phyloP scores from a whole-genome alignment of 2,888 invertebrate genomes.

The Ernsta delagoae region DNA sequence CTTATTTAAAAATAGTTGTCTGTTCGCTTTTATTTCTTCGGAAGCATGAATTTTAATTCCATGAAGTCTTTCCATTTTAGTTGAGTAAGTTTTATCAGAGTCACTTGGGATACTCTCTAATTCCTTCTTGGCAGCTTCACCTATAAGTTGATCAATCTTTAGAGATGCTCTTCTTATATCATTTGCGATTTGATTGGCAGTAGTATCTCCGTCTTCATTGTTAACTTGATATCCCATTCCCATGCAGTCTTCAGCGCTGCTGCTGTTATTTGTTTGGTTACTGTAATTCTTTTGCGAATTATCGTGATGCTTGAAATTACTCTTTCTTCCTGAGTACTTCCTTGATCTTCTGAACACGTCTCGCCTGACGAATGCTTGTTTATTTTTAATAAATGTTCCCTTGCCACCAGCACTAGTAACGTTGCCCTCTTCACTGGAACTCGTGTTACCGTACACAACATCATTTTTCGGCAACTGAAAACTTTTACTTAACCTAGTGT shows the following conservation, averaged over 20 bases:
- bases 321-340: constrained; percentile 79
- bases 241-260: constrained; percentile 77
- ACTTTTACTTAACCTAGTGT: constrained; percentile 81
- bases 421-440: constrained; percentile 81
- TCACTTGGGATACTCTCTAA: constrained; percentile 64
- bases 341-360: constrained; percentile 80
- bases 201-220: constrained; percentile 83
- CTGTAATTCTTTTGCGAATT: constrained; percentile 65
- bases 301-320: constrained; percentile 66
- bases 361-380: constrained; percentile 80
- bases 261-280: constrained; percentile 70
- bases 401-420: constrained; percentile 69
- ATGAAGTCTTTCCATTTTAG: constrained; percentile 84
- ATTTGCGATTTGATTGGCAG: constrained; percentile 82
- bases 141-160: constrained; percentile 83
- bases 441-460: constrained; percentile 74
- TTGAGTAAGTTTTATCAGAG: constrained; percentile 79
- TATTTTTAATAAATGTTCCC: constrained; percentile 85
- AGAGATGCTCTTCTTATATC: constrained; percentile 84
- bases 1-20: constrained; percentile 74
- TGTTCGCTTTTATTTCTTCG: constrained; percentile 78
- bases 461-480: constrained; percentile 80
- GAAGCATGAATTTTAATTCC: constrained; percentile 82
- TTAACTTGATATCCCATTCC: constrained; percentile 81
- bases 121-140: constrained; percentile 69